These are phyloP conservation scores for Diadophis punctatus DNA, from an alignment of 2,113 vertebrate species.

Conservation along the genomic window DNA sequence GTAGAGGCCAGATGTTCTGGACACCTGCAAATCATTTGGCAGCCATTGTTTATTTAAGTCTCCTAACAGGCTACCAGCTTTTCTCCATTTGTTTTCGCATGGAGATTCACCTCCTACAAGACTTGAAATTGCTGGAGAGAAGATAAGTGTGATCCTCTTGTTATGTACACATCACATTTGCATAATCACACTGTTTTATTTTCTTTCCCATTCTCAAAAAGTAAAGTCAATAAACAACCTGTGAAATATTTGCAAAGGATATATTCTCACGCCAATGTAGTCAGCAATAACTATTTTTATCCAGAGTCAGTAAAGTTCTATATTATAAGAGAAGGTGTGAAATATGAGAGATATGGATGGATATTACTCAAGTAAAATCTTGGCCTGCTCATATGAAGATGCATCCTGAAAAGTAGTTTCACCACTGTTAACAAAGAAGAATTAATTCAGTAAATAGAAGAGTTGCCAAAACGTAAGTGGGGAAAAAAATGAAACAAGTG, in stretches of 20 bases:
- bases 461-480: background rate
- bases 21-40: constrained; percentile 82
- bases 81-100: constrained; percentile 67
- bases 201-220: constrained; percentile 30
- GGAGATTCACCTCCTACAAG: constrained; percentile 33
- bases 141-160: constrained; percentile 50
- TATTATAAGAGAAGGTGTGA: background rate
- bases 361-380: constrained; percentile 6
- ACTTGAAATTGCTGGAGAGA: constrained; percentile 28
- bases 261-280: constrained; percentile 27
- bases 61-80: constrained; percentile 75
- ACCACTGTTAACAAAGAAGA: background rate
- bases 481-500: background rate
- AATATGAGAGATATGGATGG: constrained; percentile 27
- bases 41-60: constrained; percentile 77
- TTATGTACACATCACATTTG: constrained; percentile 37
- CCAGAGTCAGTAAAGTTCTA: constrained; percentile 26
- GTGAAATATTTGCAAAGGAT: constrained; percentile 32
- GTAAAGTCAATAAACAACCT: constrained; percentile 42
- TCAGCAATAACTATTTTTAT: constrained; percentile 10
- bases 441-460: background rate
- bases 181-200: constrained; percentile 36
- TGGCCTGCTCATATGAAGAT: background rate
- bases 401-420: constrained; percentile 11
- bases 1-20: constrained; percentile 67